Conservation (phyloP, 2,888 invertebrate genomes). For the Drosophila algonquin region DNA sequence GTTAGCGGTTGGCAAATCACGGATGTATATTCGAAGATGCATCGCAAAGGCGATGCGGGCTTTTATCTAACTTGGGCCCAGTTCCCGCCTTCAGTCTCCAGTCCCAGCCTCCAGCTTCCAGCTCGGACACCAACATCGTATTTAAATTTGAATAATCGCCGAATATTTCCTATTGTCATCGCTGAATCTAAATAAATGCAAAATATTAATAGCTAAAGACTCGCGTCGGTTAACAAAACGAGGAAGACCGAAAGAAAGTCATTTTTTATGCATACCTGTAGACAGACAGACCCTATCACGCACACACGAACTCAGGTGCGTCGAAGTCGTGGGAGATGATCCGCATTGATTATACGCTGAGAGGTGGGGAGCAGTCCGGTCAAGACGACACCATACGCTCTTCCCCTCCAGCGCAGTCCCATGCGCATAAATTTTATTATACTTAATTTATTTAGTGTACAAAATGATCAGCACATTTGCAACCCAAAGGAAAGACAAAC, state of each 20-base stretch:
- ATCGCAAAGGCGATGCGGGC: slow-evolving; percentile 24
- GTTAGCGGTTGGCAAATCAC: slow-evolving; percentile 70
- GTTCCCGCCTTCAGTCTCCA: not conserved
- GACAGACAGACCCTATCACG: not conserved
- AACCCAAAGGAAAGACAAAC: slow-evolving; percentile 29
- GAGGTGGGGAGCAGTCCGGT: slow-evolving; percentile 11
- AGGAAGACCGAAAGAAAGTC: slow-evolving; percentile 62
- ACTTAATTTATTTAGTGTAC: slow-evolving; percentile 64
- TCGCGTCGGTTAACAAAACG: slow-evolving; percentile 46
- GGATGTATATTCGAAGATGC: slow-evolving; percentile 60
- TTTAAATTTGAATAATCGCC: slow-evolving; percentile 64
- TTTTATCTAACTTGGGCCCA: slow-evolving; percentile 62
- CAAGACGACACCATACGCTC: slow-evolving; percentile 1
- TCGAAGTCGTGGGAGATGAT: slow-evolving; percentile 15
- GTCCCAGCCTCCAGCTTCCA: slow-evolving; percentile 1
- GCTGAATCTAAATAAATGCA: slow-evolving; percentile 60
- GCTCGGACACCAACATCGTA: slow-evolving; percentile 42
- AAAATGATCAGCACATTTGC: slow-evolving; percentile 45
- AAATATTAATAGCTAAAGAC: slow-evolving; percentile 69
- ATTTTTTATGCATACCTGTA: slow-evolving; percentile 55
- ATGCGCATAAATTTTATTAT: slow-evolving; percentile 37
- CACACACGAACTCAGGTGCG: not conserved
- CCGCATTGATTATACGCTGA: slow-evolving; percentile 41
- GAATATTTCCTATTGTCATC: slow-evolving; percentile 60
- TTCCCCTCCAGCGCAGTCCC: slow-evolving; percentile 6